Conservation (phyloP, 2,797 vertebrate species). For the Arnoldichthys spilopterus region DNA sequence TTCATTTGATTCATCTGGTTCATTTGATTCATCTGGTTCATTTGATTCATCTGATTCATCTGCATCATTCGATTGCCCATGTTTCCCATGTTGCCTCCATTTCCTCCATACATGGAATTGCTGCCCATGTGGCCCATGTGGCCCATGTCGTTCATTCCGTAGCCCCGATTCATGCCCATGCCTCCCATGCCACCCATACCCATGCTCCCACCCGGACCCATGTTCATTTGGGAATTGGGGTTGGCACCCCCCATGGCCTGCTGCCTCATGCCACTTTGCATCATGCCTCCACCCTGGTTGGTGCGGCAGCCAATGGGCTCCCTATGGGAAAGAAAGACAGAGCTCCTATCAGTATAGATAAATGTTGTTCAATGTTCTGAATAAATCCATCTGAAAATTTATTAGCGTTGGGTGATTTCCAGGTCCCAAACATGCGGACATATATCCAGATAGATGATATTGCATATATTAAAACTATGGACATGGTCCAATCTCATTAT, state of each 20-base stretch:
- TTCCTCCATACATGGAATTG: constrained; percentile 74
- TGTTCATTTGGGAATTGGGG: constrained; percentile 81
- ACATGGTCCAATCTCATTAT: too few species aligned
- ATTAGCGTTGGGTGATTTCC: too few species aligned
- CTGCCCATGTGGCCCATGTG: constrained; percentile 80
- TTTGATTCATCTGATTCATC: constrained; percentile 69
- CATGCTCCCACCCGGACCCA: constrained; percentile 80
- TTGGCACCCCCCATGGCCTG: constrained; percentile 78
- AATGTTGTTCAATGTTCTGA: background rate
- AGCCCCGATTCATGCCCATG: constrained; percentile 78
- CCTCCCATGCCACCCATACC: constrained; percentile 67
- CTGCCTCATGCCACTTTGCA: constrained; percentile 71
- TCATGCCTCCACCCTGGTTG: constrained; percentile 77
- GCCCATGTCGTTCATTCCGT: constrained; percentile 82
- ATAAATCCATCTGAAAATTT: background rate
- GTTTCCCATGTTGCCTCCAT: constrained; percentile 23
- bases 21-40: constrained; percentile 70
- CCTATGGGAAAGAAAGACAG: constrained; percentile 71
- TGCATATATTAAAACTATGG: too few species aligned
- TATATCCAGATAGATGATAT: too few species aligned
- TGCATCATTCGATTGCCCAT: constrained; percentile 74
- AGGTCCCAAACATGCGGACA: too few species aligned
- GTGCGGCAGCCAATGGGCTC: constrained; percentile 91
- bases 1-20: constrained; percentile 75
- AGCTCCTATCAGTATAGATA: background rate